Base-by-base conservation (phyloP, 1,140 invertebrate genomes). In the Ruditapes philippinarum region DNA sequence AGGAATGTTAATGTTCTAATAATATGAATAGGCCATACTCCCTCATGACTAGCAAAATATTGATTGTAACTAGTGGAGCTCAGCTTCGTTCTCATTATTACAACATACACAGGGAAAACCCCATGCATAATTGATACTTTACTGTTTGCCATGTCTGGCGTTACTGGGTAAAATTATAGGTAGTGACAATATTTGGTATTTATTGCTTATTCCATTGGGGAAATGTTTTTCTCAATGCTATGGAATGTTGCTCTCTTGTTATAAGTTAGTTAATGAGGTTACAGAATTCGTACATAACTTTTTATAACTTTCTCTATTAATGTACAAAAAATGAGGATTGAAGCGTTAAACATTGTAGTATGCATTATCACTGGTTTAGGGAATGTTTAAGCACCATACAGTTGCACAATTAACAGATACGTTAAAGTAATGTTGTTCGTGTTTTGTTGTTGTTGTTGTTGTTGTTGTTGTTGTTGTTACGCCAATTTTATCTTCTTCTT, bases 51-150 rank as follows among this genome's bases (percentile, higher is more conserved):
- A 38, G n/a, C 36, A 70, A 28, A n/a, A 38, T 70, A 70, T 70
- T 38, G 65, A 70, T 70, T 70, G 14, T 17, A 19, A 33, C 65
- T 38, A 1, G 33, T 36, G 65, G 38, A 70, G 19, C 36, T 33
- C 33, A 22, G 36, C 65, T 70, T 14, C 65, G 38, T 40, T 36
- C 65, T 70, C 25, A 14, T 70, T 12, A 70, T 38, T 22, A 9
- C 25, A 70, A 19, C 17, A 36, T 38, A 70, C 25, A 57, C 54
- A 70, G 17, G 65, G 14, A 36, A 65, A 38, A 70, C 65, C n/a
- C 65, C 65, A 70, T 70, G 28, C 33, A 70, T 70, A 70, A 70
- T 70, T 38, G 65, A 70, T 70, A 70, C 7, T 19, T 17, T 38
- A 40, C 14, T 70, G 33, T 40, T 70, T 70, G 33, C 33, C 19